Conservation (phyloP, 2,888 invertebrate genomes). For the Sussaba pulchella region DNA sequence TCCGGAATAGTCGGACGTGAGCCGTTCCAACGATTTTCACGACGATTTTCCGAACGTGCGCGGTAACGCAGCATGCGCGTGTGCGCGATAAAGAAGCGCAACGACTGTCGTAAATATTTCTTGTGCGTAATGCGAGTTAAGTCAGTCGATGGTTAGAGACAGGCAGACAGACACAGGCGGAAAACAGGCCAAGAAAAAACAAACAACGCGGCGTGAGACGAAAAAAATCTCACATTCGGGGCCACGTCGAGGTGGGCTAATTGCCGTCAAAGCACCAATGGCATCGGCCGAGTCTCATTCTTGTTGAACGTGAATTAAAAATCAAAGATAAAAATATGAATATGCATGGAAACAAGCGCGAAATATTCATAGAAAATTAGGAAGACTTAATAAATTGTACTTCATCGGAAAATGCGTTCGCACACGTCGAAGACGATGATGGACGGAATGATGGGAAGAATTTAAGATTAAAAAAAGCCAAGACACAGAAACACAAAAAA, state of each 20-base stretch:
- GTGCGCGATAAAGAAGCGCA: slow-evolving; percentile 32
- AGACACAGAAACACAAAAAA: slow-evolving; percentile 59
- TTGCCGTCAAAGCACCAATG: neutral
- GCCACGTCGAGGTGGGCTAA: neutral
- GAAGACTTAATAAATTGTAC: slow-evolving; percentile 35
- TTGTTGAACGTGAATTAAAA: neutral
- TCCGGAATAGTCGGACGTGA: neutral
- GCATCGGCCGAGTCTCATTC: slow-evolving; percentile 13
- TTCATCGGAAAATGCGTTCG: slow-evolving; percentile 18
- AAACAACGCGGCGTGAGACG: neutral
- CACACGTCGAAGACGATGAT: slow-evolving; percentile 47
- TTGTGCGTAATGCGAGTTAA: slow-evolving; percentile 63
- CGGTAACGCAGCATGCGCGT: neutral
- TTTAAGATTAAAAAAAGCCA: slow-evolving; percentile 56
- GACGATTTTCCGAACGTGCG: neutral
- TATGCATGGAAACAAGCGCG: no score
- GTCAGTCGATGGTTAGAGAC: slow-evolving; percentile 72
- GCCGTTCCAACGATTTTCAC: neutral
- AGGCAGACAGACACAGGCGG: slow-evolving; percentile 64
- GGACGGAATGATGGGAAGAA: slow-evolving; percentile 35
- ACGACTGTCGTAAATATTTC: slow-evolving; percentile 42
- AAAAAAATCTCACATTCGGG: slow-evolving; percentile 1
- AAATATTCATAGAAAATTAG: slow-evolving; percentile 46
- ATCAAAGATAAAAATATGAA: no score
- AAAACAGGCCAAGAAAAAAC: slow-evolving; percentile 33